Evolutionary conservation across 2,797 vertebrate genomes (phyloP), one percentile per base, ranked within the genome.

Genomic region (Microctenopoma lineatum): DNA sequence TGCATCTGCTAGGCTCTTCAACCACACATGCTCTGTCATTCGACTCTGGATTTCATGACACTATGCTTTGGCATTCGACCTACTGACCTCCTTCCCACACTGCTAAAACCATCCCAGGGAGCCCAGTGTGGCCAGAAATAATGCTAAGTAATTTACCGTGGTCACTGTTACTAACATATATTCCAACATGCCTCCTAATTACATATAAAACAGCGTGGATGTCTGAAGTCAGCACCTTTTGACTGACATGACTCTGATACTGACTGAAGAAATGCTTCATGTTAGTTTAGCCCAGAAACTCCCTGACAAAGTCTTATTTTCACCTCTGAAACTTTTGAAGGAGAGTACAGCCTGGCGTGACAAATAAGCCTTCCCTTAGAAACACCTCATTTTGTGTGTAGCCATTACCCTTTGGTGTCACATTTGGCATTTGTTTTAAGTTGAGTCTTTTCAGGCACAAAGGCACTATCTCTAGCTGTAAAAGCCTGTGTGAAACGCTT

Each of bases 391-490:
- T 83, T 73, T 78, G 69, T 79, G 84, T 71, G 69, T 72, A 86
- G 79, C 75, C 72, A 85, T 89, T 89, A 87, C 84, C 88, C 86
- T 92, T 87, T 89, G 73, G 83, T 92, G 89, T 89, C 87, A 91
- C 70, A 73, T 84, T 88, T 88, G 85, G 85, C 85, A 87, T 91
- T 92, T 91, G 85, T 90, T 90, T 91, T 85, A 83, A 91, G 84
- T 87, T 81, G 62, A 87, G 81, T 78, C 64, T 87, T 89, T 89
- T 87, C 68, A 84, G 79, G 85, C 85, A 89, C 87, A 91, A 90
- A 91, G 81, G 85, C 84, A 79, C 79, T 79, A 85, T 89, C 85
- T 86, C 62, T 47, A 74, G 84, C 86, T 80, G 81, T 90, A 87
- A 92, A 90, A 91, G 83, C 84, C 77, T 55, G 77, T 70, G 84